A percentile compares a stretch with the other conserved stretches of the same genome.
Evolutionary conservation across 2,113 vertebrate species (phyloP).

Genomic region (Probosciger aterrimus): DNA sequence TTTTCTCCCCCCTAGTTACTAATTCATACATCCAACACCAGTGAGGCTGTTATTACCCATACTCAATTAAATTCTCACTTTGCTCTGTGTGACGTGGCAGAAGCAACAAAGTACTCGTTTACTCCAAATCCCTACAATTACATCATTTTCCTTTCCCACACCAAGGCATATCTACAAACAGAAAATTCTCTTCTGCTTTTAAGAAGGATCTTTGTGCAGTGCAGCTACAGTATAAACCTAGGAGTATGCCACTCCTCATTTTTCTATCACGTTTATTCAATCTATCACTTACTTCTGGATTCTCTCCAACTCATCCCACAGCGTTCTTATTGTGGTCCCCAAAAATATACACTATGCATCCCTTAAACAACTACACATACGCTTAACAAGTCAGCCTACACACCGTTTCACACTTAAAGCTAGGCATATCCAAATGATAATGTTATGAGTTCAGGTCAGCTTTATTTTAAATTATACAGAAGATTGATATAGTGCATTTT

Average conservation of each 20-base stretch:
- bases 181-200: background rate
- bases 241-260: background rate
- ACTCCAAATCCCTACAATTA: background rate
- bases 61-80: background rate
- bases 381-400: constrained; percentile 41
- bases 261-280: background rate
- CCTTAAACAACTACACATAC: background rate
- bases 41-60: background rate
- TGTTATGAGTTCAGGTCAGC: background rate
- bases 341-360: background rate
- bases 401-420: background rate
- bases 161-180: background rate
- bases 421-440: background rate
- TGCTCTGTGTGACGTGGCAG: background rate
- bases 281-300: background rate
- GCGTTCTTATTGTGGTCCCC: background rate
- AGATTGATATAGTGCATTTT: background rate
- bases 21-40: background rate
- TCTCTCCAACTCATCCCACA: constrained; percentile 19
- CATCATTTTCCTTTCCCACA: background rate
- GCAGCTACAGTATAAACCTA: background rate
- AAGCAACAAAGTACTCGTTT: background rate
- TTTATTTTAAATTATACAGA: background rate
- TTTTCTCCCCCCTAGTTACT: background rate
- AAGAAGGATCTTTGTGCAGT: background rate